These are phyloP conservation scores for Smittia aterrima DNA, from an alignment of 2,888 invertebrate species.

Conservation along the genomic window DNA sequence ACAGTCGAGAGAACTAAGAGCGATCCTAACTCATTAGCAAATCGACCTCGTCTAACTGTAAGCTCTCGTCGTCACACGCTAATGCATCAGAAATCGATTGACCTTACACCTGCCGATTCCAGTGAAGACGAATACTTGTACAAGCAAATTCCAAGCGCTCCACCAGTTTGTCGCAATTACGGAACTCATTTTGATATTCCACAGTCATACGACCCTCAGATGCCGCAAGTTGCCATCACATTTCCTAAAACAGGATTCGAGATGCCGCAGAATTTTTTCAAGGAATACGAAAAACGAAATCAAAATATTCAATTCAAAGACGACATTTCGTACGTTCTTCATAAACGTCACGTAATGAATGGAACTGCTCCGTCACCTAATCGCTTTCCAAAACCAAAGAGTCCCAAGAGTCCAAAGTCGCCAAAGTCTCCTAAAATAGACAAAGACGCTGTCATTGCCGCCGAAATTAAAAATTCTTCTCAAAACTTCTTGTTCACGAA, in stretches of 20 bases:
- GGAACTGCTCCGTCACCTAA: conserved; percentile 69
- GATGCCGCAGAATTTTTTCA: conserved; percentile 70
- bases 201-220: conserved; percentile 54
- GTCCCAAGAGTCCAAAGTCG: conserved; percentile 64
- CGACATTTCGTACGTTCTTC: conserved; percentile 81
- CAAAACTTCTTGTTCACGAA: conserved; percentile 69
- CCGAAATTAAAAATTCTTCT: conserved; percentile 51
- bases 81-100: conserved; percentile 84
- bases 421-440: conserved; percentile 58
- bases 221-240: conserved; percentile 54
- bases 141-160: conserved; percentile 69
- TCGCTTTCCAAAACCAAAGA: conserved; percentile 53
- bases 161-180: conserved; percentile 69
- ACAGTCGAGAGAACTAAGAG: conserved; percentile 82
- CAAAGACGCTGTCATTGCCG: conserved; percentile 43
- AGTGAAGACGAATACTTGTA: conserved; percentile 80
- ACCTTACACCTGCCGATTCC: conserved; percentile 79
- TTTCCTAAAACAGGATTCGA: conserved; percentile 65
- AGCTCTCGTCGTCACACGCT: conserved; percentile 73
- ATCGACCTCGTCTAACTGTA: conserved; percentile 68
- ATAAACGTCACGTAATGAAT: conserved; percentile 82
- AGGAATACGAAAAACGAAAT: conserved; percentile 63
- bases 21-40: conserved; percentile 77
- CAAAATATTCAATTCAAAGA: conserved; percentile 53
- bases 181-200: conserved; percentile 66